Conservation (phyloP, 2,113 vertebrate genomes). For the Percopsis transmontana region DNA sequence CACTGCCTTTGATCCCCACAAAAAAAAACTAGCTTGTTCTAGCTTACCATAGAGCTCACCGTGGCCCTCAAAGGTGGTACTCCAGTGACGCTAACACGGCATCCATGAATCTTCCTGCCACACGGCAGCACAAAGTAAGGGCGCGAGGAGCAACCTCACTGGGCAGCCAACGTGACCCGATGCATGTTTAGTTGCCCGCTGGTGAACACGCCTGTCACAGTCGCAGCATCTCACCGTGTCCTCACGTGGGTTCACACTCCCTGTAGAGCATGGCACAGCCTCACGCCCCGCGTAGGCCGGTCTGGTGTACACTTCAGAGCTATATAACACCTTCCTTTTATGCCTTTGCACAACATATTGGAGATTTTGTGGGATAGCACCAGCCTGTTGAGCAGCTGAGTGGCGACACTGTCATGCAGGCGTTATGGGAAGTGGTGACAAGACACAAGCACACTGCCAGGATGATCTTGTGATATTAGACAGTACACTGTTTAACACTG, state of each 20-base stretch:
- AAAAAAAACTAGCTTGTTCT: neutral
- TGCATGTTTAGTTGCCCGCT: conserved; percentile 53
- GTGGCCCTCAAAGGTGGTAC: conserved; percentile 53
- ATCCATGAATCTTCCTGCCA: conserved; percentile 61
- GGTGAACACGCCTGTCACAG: conserved; percentile 32
- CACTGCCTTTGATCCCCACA: conserved; percentile 55
- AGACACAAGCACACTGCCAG: neutral
- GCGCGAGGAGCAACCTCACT: conserved; percentile 70
- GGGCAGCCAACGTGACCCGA: conserved; percentile 50
- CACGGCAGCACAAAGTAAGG: conserved; percentile 67
- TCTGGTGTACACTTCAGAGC: conserved; percentile 17
- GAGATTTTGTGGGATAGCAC: conserved; percentile 65
- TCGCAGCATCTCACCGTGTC: conserved; percentile 23
- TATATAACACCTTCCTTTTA: conserved; percentile 28
- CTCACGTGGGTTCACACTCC: conserved; percentile 53
- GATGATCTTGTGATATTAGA: neutral
- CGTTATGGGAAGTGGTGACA: neutral
- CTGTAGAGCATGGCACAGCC: conserved; percentile 66
- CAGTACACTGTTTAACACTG: neutral
- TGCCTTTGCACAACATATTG: conserved; percentile 58
- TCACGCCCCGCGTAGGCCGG: conserved; percentile 40
- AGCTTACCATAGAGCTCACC: neutral
- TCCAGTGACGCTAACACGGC: conserved; percentile 57
- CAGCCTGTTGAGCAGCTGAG: neutral
- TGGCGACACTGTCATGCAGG: conserved; percentile 14